Percentiles rank a stretch among this genome's conserved stretches.
Evolutionary conservation across 35 echinoderm and acorn worm genomes (phyloP).

Genomic region (Ophioderma brevispina): DNA sequence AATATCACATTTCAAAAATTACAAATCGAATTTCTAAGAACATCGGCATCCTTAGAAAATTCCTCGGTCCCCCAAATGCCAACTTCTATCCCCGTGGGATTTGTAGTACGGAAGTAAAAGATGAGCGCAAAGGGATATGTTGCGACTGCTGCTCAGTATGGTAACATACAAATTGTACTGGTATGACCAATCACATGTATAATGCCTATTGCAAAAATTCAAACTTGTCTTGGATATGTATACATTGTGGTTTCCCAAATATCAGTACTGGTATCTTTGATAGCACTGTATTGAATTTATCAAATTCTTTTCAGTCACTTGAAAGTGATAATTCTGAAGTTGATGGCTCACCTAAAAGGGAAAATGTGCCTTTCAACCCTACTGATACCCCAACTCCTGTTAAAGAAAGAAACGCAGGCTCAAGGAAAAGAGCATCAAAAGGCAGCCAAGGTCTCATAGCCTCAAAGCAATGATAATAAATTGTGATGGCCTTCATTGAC

Average conservation of each 20-base stretch:
- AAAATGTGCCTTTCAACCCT: not conserved
- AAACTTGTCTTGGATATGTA: not conserved
- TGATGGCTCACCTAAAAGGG: not conserved
- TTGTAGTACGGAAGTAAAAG: not conserved
- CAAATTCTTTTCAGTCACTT: constrained; percentile 29
- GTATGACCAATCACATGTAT: not conserved
- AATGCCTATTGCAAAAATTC: not conserved
- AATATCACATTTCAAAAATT: no score
- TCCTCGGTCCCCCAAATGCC: no score
- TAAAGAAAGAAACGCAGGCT: not conserved
- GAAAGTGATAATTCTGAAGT: not conserved
- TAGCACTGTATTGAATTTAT: not conserved
- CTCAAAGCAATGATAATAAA: not conserved
- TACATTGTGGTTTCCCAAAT: constrained; percentile 22
- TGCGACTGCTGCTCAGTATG: not conserved
- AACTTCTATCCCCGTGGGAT: not conserved
- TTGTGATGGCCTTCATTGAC: no score
- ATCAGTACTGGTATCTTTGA: constrained; percentile 2
- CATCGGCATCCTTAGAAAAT: no score
- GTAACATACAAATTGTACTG: not conserved
- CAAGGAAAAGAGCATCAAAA: not conserved
- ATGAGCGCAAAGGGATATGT: not conserved
- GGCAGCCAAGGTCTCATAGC: not conserved
- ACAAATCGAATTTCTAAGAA: no score
- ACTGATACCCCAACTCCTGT: not conserved